Conservation (phyloP, 2,888 invertebrate genomes). For the Phyto melanocephala region DNA sequence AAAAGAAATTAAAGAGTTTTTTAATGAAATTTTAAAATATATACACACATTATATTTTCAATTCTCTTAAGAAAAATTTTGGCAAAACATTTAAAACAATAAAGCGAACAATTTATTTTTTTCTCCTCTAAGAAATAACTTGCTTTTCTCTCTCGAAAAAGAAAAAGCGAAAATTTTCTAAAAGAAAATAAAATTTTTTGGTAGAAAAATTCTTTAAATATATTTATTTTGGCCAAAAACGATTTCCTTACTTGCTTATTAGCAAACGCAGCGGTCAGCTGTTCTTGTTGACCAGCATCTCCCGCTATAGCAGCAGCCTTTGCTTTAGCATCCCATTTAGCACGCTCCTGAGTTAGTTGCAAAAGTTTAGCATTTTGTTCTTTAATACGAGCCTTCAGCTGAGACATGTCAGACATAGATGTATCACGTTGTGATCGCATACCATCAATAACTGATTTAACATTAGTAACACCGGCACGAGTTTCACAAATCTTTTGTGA, state of each 20-base stretch:
- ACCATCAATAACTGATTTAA: constrained; percentile 97
- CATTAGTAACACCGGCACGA: constrained; percentile 91
- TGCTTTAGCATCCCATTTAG: constrained; percentile 86
- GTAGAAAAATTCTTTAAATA: too few relatives aligned
- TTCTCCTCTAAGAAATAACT: too few relatives aligned
- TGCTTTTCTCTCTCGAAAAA: too few relatives aligned
- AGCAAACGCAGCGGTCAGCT: constrained; percentile 82
- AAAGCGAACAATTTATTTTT: too few relatives aligned
- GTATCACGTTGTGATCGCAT: constrained; percentile 95
- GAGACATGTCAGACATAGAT: constrained; percentile 92
- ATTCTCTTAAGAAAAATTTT: too few relatives aligned
- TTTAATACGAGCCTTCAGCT: constrained; percentile 88
- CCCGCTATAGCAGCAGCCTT: constrained; percentile 71
- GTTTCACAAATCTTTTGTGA: constrained; percentile 91
- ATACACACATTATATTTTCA: too few relatives aligned
- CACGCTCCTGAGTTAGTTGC: constrained; percentile 89
- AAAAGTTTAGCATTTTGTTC: constrained; percentile 91
- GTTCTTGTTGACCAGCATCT: constrained; percentile 80
- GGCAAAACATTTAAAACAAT: too few relatives aligned
- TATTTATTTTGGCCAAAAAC: too few relatives aligned
- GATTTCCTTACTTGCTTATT: constrained; percentile 80
- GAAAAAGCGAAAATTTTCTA: too few relatives aligned
- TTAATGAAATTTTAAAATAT: too few relatives aligned
- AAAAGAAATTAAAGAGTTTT: background rate
- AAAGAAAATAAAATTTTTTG: too few relatives aligned